A percentile compares a stretch with the other conserved stretches of the same genome.
Conservation (phyloP, 2,113 vertebrate species). For the Puntigrus tetrazona region DNA sequence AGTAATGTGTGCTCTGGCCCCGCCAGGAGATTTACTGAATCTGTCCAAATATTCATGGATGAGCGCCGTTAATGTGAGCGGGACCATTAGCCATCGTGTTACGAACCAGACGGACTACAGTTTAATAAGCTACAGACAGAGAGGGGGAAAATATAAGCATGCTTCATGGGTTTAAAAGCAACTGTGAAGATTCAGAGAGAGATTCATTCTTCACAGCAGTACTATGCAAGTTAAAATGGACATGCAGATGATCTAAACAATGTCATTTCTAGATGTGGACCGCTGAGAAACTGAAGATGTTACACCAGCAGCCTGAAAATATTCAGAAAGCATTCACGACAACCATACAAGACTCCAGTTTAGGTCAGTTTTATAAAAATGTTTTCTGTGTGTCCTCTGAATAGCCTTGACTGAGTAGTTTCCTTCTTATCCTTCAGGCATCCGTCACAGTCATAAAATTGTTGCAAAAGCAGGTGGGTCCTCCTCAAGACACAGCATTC, state of each 20-base stretch:
- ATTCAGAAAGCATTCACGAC: not conserved
- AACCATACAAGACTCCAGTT: not conserved
- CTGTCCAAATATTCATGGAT: conserved; percentile 85
- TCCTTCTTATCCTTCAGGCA: not conserved
- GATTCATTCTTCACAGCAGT: too few relatives aligned
- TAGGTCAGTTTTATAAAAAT: not conserved
- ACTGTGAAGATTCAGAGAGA: too few relatives aligned
- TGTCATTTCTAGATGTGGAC: too few relatives aligned
- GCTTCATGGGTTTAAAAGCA: not conserved
- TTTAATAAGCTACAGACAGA: not conserved
- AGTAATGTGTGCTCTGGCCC: conserved; percentile 62
- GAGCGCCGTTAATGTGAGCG: conserved; percentile 57
- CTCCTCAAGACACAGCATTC: not conserved
- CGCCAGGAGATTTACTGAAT: conserved; percentile 70
- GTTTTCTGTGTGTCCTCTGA: not conserved
- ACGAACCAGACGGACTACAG: not conserved
- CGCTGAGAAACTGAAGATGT: too few relatives aligned
- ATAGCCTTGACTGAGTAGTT: not conserved
- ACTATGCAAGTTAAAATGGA: too few relatives aligned
- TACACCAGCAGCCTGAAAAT: not conserved
- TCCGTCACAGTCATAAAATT: not conserved
- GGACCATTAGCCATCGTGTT: not conserved
- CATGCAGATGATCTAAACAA: too few relatives aligned
- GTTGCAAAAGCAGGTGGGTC: not conserved
- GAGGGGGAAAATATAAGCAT: not conserved